Conservation (phyloP, 92 coral and sea anemone genomes). For the Palythoa caribaeorum region DNA sequence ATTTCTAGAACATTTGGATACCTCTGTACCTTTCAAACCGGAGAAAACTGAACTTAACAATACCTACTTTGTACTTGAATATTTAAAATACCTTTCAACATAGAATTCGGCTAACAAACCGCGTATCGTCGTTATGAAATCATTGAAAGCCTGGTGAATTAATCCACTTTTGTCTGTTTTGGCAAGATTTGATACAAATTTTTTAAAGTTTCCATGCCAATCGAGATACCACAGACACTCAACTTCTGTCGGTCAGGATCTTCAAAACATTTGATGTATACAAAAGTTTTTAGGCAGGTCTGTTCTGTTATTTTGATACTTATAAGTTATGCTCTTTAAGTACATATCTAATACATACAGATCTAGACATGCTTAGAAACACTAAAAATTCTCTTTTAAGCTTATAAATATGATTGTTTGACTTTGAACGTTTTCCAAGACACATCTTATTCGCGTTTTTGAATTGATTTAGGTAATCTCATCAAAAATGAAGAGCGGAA, state of each 20-base stretch:
- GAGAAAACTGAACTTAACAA: too few relatives aligned
- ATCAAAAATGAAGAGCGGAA: not conserved
- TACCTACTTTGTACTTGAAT: not conserved
- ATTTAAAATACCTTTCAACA: not conserved
- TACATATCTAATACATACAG: too few relatives aligned
- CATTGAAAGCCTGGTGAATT: not conserved
- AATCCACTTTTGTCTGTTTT: not conserved
- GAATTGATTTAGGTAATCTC: not conserved
- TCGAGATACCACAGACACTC: not conserved
- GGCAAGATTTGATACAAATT: not conserved
- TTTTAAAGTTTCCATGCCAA: not conserved
- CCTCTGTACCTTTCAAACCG: too few relatives aligned
- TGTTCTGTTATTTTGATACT: not conserved
- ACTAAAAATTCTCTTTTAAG: too few relatives aligned
- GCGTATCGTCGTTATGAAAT: not conserved
- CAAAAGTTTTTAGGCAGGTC: not conserved
- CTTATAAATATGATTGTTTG: not conserved
- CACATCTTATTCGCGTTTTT: not conserved
- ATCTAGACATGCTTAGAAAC: too few relatives aligned
- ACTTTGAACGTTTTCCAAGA: not conserved
- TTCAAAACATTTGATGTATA: not conserved
- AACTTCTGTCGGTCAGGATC: not conserved
- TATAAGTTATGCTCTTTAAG: not conserved
- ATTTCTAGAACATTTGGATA: too few relatives aligned
- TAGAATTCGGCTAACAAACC: not conserved